Evolutionary conservation across 1,140 invertebrate species (phyloP).

Genomic region (Bombyx mori): ASM3026992v2 NC_085119.1:1467501-1468000

Average conservation of each 20-base stretch:
- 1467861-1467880: no score
- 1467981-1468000: slow-evolving; percentile 1
- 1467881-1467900: neutral
- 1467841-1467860: no score
- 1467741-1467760: no score
- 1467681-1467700: neutral
- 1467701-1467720: slow-evolving; percentile 1
- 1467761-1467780: no score
- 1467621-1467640: neutral
- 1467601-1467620: neutral
- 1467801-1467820: no score
- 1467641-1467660: neutral
- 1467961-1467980: neutral
- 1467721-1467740: neutral
- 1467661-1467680: neutral
- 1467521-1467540: neutral
- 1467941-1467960: slow-evolving; percentile 1
- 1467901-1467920: no score
- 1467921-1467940: neutral
- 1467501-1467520: neutral
- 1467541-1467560: no score
- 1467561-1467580: neutral
- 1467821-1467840: no score
- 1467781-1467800: no score
- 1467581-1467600: slow-evolving; percentile 1